Conservation (phyloP, 1,140 invertebrate species). For the Drosophila funebris region DNA sequence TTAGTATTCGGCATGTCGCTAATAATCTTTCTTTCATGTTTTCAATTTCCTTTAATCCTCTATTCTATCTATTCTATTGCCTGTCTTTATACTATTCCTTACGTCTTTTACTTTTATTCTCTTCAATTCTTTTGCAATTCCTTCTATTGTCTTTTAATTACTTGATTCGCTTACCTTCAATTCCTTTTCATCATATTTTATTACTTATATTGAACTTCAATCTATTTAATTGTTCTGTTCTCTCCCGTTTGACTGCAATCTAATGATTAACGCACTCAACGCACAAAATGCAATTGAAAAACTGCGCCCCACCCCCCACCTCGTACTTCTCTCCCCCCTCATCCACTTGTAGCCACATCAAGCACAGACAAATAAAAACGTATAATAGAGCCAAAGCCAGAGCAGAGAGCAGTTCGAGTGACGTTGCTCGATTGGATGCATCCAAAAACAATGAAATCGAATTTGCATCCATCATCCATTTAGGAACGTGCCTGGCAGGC, state of each 20-base stretch:
- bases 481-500: neutral
- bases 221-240: neutral
- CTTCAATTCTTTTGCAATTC: too few relatives aligned
- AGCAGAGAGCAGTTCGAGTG: neutral
- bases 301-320: neutral
- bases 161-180: too few relatives aligned
- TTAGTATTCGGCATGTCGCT: too few relatives aligned
- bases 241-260: neutral
- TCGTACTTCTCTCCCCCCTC: too few relatives aligned
- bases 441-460: constrained; percentile 63
- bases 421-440: constrained; percentile 14
- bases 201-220: neutral
- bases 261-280: neutral
- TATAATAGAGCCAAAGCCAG: neutral
- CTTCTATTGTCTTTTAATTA: neutral
- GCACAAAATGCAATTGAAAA: neutral
- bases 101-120: too few relatives aligned
- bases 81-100: too few relatives aligned
- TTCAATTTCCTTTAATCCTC: too few relatives aligned
- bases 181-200: too few relatives aligned
- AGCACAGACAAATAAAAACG: too few relatives aligned
- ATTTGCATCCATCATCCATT: constrained; percentile 48
- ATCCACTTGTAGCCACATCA: too few relatives aligned
- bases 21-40: too few relatives aligned
- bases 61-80: too few relatives aligned